Evolutionary conservation across 23 tunicate genomes (phyloP).

Genomic region (Botrylloides violaceus): DNA sequence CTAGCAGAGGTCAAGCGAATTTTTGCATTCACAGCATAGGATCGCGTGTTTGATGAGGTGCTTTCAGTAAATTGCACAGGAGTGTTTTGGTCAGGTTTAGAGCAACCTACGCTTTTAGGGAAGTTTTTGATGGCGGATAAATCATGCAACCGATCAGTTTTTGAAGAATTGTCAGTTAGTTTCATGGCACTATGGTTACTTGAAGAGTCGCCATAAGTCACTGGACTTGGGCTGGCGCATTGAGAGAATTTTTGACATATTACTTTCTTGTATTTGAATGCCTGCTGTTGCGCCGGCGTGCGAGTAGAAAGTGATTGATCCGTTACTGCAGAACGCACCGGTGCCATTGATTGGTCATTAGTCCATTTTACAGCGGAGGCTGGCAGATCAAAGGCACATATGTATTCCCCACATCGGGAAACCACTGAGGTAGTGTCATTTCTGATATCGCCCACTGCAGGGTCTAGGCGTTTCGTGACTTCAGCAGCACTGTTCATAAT

Average conservation of each 20-base stretch:
- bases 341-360: neutral
- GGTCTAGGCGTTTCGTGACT: neutral
- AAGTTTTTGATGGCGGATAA: neutral
- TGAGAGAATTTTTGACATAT: conserved; percentile 2
- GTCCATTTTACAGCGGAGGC: neutral
- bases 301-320: neutral
- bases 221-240: neutral
- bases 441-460: neutral
- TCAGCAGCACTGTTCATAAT: neutral
- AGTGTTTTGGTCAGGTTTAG: neutral
- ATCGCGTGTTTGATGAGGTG: neutral
- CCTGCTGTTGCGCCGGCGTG: neutral
- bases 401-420: neutral
- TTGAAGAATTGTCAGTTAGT: neutral
- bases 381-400: conserved; percentile 1
- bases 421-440: conserved; percentile 2
- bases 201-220: neutral
- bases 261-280: conserved; percentile 2
- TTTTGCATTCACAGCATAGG: too few species aligned
- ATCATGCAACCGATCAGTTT: neutral
- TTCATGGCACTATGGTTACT: neutral
- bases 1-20: too few species aligned
- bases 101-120: too few species aligned
- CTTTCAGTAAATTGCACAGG: neutral
- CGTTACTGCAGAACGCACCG: neutral